phyloP scores from a whole-genome alignment of 1,140 invertebrate genomes.

The Trachymyrmex cornetzi region DNA sequence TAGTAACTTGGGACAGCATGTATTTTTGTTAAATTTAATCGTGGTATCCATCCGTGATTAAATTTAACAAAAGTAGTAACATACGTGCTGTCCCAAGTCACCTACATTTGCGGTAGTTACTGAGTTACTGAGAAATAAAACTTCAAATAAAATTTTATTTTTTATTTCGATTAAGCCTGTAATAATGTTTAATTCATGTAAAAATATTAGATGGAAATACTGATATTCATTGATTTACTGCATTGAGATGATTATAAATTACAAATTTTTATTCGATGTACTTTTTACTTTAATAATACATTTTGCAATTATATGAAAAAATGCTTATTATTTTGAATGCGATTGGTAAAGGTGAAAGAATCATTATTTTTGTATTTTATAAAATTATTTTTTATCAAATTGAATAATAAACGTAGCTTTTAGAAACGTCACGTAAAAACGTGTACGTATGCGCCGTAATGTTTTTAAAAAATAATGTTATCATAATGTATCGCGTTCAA shows the following conservation, averaged over 20 bases:
- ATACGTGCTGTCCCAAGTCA: too few relatives aligned
- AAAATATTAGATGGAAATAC: not conserved
- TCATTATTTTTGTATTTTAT: not conserved
- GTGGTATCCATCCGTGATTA: too few relatives aligned
- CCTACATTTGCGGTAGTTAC: not conserved
- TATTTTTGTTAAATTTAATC: too few relatives aligned
- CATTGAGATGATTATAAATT: not conserved
- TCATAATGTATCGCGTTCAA: constrained; percentile 39
- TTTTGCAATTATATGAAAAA: not conserved
- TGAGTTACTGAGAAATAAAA: not conserved
- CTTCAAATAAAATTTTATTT: not conserved
- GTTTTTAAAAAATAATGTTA: constrained; percentile 31
- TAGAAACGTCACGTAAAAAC: not conserved
- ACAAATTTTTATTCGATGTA: not conserved
- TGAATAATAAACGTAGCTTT: constrained; percentile 23
- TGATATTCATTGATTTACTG: not conserved
- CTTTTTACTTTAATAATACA: constrained; percentile 14
- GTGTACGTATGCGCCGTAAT: not conserved
- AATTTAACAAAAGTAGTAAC: too few relatives aligned
- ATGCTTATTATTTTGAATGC: not conserved
- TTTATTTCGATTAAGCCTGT: not conserved
- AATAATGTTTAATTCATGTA: not conserved
- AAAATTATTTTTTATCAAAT: constrained; percentile 18
- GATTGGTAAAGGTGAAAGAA: not conserved
- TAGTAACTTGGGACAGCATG: too few relatives aligned